Evolutionary conservation across 2,888 invertebrate species (phyloP).

Genomic region (Alcis repandata): DNA sequence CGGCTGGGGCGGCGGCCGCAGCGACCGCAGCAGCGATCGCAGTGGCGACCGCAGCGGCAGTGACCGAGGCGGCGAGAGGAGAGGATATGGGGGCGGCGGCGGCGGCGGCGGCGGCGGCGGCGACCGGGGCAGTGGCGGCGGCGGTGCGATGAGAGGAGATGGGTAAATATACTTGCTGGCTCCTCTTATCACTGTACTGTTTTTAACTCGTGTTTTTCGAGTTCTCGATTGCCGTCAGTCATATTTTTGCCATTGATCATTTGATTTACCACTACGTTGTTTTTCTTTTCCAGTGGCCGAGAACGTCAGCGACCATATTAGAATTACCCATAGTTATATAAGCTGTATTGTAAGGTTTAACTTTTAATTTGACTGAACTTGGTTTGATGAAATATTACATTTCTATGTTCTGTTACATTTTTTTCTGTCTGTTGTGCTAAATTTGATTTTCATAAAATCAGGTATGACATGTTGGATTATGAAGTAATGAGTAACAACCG

Average conservation of each 20-base stretch:
- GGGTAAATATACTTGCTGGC: slow-evolving; percentile 51
- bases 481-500: slow-evolving; percentile 3
- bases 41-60: slow-evolving; percentile 60
- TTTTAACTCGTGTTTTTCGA: too few species aligned
- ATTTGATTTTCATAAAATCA: slow-evolving; percentile 19
- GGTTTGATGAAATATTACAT: slow-evolving; percentile 34
- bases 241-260: background rate
- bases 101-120: slow-evolving; percentile 68
- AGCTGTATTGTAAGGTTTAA: slow-evolving; percentile 48
- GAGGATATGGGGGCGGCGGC: slow-evolving; percentile 68
- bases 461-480: slow-evolving; percentile 13
- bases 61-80: slow-evolving; percentile 68
- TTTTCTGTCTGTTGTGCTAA: slow-evolving; percentile 13
- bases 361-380: slow-evolving; percentile 51
- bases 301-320: slow-evolving; percentile 68
- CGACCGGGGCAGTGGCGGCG: slow-evolving; percentile 66
- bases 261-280: background rate
- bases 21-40: slow-evolving; percentile 63
- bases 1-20: slow-evolving; percentile 63
- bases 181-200: too few species aligned
- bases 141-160: slow-evolving; percentile 80
- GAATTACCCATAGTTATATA: slow-evolving; percentile 40
- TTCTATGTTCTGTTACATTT: slow-evolving; percentile 26
- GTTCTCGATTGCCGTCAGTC: too few species aligned
- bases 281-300: slow-evolving; percentile 79